Evolutionary conservation across 2,113 vertebrate species (phyloP), one percentile per base, ranked within the genome.

Genomic region (Mormyrus iriodes): DNA sequence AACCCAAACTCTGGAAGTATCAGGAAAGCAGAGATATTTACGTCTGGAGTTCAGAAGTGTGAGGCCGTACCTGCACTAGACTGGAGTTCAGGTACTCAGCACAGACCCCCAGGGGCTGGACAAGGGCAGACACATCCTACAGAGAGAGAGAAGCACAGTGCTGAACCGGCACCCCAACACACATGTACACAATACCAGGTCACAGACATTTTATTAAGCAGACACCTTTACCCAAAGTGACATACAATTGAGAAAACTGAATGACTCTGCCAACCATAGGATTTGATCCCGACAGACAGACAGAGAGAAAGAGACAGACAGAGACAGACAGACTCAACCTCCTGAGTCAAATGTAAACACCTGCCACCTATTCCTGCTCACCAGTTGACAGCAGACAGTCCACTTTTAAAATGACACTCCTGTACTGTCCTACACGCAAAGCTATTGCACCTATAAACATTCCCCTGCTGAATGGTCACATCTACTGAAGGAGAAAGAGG

Each of bases 61-160:
- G 31, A 19, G 35, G 8, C 76, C 95, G 95, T 94, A 99, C 98
- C 97, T 99, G 98, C 44, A 99, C 97, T 44, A 99, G 96, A 2
- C 96, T 97, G 89, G 97, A 97, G 93, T 98, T 99, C 19, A 99
- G 97, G 93, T 99, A 99, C 91, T 99, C 98, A 61, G 98, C 98
- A 95, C 97, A 97, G 12, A 99, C 97, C 52, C 98, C 97, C 15
- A 99, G 96, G 9, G 98, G 98, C 4, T 99, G 98, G 88, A 99
- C 97, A 92, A 99, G 92, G 13, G 98, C 97, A 8, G 98, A 99
- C 13, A 99, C 97, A 65, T 96, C 97, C 98, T 99, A 92, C 19
- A 91, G 2, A 91, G 86, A 91, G 92, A 61, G 8, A 86, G 24
- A 27, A 42, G 76, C 4, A 88, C 24, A 46, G 10, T 2, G 1